Conservation (phyloP, 2,888 invertebrate genomes). For the Cheiracanthium punctorium region DNA sequence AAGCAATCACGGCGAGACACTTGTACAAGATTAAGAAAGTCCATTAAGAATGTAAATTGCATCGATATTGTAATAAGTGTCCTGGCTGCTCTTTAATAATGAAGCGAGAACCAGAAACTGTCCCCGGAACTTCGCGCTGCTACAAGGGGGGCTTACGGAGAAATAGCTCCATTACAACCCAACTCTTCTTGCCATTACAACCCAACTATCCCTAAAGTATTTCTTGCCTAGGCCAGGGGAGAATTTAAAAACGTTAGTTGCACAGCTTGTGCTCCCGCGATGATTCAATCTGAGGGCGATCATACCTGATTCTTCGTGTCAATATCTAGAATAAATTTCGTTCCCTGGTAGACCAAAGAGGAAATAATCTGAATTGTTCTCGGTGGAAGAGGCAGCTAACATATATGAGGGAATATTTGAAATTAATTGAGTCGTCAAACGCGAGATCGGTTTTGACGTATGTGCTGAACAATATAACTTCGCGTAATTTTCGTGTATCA, state of each 20-base stretch:
- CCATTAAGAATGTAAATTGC: constrained; percentile 64
- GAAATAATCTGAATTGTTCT: background rate
- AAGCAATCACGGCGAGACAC: constrained; percentile 60
- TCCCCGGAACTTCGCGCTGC: constrained; percentile 42
- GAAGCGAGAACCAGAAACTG: constrained; percentile 50
- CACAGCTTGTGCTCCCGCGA: background rate
- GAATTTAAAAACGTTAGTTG: background rate
- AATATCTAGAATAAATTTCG: background rate
- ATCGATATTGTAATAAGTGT: constrained; percentile 69
- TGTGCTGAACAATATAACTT: too few species aligned
- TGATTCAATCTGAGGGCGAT: background rate
- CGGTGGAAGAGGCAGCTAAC: background rate
- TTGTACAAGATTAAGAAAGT: constrained; percentile 59
- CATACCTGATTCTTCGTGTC: background rate
- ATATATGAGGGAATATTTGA: background rate
- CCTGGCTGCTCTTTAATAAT: constrained; percentile 57
- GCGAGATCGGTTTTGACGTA: too few species aligned
- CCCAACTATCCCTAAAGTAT: too few species aligned
- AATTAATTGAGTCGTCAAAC: background rate
- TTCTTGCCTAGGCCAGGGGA: too few species aligned
- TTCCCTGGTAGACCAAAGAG: background rate
- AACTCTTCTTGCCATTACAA: background rate
- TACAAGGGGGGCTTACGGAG: constrained; percentile 36
- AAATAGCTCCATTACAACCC: constrained; percentile 55
- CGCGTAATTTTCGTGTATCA: too few species aligned